Base-by-base conservation (phyloP, 2,888 invertebrate genomes). In the Xanthostigma xanthostigma region DNA sequence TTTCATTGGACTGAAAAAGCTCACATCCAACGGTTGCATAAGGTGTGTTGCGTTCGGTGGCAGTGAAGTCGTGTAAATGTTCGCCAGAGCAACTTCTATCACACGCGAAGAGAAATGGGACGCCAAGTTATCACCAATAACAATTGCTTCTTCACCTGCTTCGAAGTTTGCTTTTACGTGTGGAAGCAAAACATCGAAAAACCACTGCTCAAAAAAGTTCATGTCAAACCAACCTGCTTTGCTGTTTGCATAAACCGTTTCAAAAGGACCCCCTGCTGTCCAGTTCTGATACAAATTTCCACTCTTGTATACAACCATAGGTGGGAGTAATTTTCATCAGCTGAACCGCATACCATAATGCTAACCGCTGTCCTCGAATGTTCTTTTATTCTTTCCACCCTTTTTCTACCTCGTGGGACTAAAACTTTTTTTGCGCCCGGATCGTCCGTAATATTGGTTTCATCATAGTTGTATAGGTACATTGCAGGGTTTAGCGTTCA, bases 381-480 rank as follows among this genome's bases (percentile, higher is more conserved):
- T 46, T 63, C 58, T 39, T 57, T 53, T 37, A 63, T 55, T 36
- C 57, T 46, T 50, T 63, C 59, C 11, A 59, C 57, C 53, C 64
- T 57, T 46, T 63, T 63, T 4, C 45, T 48, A 12, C 60, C 61
- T 45, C 59, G 53, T 44, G 58, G 58, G 12, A 53, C 50, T 34
- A 64, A 48, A 11, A 59, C 55, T 49, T 56, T 61, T 50, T 56
- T 56, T 14, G 53, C 50, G 2, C 61, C 63, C 40, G 63, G 61
- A 45, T 66, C 61, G 50, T 65, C 63, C 9, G 56, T 51, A 8
- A 66, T 51, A 47, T 62, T 62, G 3, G 61, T 63, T 50, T 64
- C 61, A 50, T 64, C 62, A 54, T 62, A 65, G 48, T 66, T 65
- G 43, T 49, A 50, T 33, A n/a, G n/a, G n/a, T n/a, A n/a, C n/a